Evolutionary conservation across 2,797 vertebrate genomes (phyloP), one percentile per base, ranked within the genome.

Genomic region (Hippoglossus hippoglossus): DNA sequence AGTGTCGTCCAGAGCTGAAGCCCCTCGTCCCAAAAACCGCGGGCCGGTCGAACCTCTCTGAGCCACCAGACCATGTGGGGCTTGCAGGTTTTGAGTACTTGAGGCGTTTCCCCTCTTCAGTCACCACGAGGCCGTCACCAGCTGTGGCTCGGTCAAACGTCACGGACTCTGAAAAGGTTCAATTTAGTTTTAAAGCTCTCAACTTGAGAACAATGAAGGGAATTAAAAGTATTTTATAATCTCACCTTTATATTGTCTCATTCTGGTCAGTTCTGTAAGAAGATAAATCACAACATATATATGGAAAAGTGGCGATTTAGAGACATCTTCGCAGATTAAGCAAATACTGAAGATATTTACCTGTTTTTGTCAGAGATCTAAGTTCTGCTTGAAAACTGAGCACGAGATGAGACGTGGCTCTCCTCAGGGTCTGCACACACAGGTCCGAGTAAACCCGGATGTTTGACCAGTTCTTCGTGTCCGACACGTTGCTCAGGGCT

Each of bases 241-340:
- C 81, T 81, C 31, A 91, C 88, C 89, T 86, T 87, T 89, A 9
- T 86, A 85, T 26, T 71, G 34, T 65, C n/a, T 80, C 77, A 92
- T 85, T 44, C 24, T 83, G 67, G 57, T 73, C 67, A 92, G 41
- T 28, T 92, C 91, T 92, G 67, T 9, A 24, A 63, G 5, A 25
- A 24, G 6, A 4, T 2, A 41, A 73, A 68, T 34, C 31, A 62
- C 2, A 24, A 7, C 2, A 12, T 31, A 2, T 8, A 8, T 5
- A 31, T 31, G 28, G 28, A 31, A 31, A 31, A 31, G 28, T 21
- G 3, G 25, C 4, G 4, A 31, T 49, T 4, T 1, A 11, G 0
- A 63, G 1, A 3, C 3, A 16, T 25, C 6, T 6, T 1, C 9
- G n/a, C 0, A 12, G 36, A 22, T 28, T 1, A 53, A 31, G 34